Conservation (phyloP, 2,113 vertebrate species). For the Myotis davidii region DNA sequence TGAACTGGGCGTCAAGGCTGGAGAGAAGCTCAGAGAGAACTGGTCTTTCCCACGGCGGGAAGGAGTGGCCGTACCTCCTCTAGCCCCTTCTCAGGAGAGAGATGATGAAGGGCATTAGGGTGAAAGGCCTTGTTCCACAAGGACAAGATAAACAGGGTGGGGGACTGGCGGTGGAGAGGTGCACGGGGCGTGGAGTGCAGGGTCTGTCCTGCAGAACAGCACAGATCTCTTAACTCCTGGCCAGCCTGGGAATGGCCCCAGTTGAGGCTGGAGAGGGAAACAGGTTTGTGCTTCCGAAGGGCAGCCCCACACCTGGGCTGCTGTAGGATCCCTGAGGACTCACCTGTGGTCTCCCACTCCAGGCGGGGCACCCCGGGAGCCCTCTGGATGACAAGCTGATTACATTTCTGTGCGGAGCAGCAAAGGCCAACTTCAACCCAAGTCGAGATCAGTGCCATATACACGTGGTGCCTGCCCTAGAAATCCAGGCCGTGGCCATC, state of each 20-base stretch:
- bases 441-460: constrained; percentile 75
- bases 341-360: neutral
- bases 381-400: constrained; percentile 48
- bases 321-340: neutral
- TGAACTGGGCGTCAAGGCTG: neutral
- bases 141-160: neutral
- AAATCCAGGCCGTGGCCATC: neutral
- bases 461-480: rapidly evolving
- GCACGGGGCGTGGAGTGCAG: neutral
- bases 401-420: constrained; percentile 76
- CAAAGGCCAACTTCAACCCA: constrained; percentile 68
- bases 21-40: neutral
- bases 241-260: neutral
- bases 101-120: rapidly evolving
- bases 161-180: rapidly evolving
- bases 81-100: neutral
- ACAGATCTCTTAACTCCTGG: rapidly evolving
- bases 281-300: neutral
- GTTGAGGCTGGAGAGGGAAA: neutral
- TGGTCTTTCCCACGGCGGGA: neutral
- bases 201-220: neutral
- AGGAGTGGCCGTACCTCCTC: too few relatives aligned
- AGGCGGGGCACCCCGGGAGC: neutral
- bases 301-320: neutral
- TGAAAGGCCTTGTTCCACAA: rapidly evolving